These are phyloP conservation scores for Caenorhabditis parvicauda DNA, from an alignment of 2,888 invertebrate genomes.

Conservation along the genomic window DNA sequence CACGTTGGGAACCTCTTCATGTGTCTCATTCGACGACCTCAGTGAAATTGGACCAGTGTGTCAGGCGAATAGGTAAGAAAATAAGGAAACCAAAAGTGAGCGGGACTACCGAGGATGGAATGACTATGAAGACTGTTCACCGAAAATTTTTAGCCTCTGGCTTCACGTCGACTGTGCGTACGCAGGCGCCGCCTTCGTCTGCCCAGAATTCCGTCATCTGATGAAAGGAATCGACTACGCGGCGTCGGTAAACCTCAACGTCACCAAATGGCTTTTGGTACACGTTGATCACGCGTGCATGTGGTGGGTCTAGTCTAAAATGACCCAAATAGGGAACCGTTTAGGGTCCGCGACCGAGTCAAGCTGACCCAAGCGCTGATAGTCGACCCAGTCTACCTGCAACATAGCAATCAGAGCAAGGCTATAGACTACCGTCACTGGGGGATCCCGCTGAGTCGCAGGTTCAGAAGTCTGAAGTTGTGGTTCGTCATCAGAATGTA, in stretches of 20 bases:
- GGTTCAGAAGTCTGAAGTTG: conserved; percentile 18
- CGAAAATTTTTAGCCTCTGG: no score
- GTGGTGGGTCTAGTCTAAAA: conserved; percentile 5
- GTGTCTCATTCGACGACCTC: conserved; percentile 19
- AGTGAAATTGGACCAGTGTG: conserved; percentile 26
- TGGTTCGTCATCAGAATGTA: conserved; percentile 21
- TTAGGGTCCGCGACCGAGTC: conserved; percentile 20
- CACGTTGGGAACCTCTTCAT: conserved; percentile 23
- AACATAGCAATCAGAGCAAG: conserved; percentile 9
- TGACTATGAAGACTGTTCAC: no score
- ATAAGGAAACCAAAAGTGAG: no score
- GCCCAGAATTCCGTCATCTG: conserved; percentile 16
- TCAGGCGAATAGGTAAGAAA: conserved; percentile 15
- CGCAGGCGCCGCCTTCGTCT: conserved; percentile 25
- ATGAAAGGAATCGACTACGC: conserved; percentile 26
- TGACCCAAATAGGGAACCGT: no score
- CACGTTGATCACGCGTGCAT: conserved; percentile 22
- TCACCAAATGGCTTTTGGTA: conserved; percentile 15
- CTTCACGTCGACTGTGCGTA: conserved; percentile 24
- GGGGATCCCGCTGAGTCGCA: conserved; percentile 19
- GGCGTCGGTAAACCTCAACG: conserved; percentile 18
- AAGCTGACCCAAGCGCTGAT: conserved; percentile 12
- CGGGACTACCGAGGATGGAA: no score
- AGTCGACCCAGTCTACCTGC: no score
- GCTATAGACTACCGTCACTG: conserved; percentile 12